phyloP scores from a whole-genome alignment of 1,140 invertebrate genomes.

The Ptiloglossa arizonensis region DNA sequence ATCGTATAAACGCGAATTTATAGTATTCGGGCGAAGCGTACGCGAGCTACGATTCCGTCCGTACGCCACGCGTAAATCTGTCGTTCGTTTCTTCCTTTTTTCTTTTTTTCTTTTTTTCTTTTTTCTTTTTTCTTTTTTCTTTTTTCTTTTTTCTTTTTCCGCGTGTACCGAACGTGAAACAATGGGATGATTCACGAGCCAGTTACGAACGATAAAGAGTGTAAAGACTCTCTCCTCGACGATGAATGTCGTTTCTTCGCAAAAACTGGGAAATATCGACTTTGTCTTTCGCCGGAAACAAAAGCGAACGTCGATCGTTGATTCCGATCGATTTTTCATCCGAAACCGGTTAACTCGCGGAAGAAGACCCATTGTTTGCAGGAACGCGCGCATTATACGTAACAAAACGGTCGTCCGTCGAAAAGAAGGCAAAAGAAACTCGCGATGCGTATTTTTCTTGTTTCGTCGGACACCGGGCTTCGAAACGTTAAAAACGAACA shows the following conservation, averaged over 20 bases:
- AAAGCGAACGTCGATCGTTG: background rate
- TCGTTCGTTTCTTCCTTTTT: slow-evolving; percentile 7
- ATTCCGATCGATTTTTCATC: background rate
- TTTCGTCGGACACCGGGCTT: too few relatives aligned
- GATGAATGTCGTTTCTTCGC: slow-evolving; percentile 10
- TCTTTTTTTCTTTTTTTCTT: background rate
- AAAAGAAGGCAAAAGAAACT: too few relatives aligned
- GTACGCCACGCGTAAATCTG: slow-evolving; percentile 39
- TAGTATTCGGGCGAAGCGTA: slow-evolving; percentile 4
- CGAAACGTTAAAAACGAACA: too few relatives aligned
- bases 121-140: background rate
- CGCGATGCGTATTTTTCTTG: too few relatives aligned
- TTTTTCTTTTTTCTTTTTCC: background rate
- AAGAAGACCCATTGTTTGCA: too few relatives aligned
- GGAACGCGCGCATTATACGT: too few relatives aligned
- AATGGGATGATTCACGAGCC: slow-evolving; percentile 40
- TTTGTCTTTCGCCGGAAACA: background rate
- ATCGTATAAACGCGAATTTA: slow-evolving; percentile 47
- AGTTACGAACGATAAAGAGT: slow-evolving; percentile 28
- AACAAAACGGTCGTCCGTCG: too few relatives aligned
- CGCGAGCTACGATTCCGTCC: background rate
- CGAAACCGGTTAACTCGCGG: too few relatives aligned
- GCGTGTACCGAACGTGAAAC: slow-evolving; percentile 4
- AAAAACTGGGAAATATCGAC: background rate
- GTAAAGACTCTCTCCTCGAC: background rate